These are phyloP conservation scores for Mesitornis unicolor DNA, from an alignment of 2,113 vertebrate species.

Conservation along the genomic window DNA sequence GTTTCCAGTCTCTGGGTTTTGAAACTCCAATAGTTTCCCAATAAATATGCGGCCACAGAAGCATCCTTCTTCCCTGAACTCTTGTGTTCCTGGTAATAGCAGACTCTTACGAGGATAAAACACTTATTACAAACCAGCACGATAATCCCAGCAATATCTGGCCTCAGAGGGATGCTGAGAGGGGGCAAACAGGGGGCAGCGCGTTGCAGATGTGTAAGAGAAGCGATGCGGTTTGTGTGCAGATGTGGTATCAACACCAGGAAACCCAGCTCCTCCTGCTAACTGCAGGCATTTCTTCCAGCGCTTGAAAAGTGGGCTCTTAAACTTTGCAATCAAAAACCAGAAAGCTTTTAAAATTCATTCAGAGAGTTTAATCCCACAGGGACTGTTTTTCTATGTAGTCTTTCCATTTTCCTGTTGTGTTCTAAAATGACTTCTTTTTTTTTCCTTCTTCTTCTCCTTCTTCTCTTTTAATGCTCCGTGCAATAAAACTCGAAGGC, in stretches of 20 bases:
- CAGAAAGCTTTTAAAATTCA: conserved; percentile 8
- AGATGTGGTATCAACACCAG: background rate
- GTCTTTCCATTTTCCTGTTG: conserved; percentile 26
- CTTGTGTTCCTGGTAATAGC: background rate
- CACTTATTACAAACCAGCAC: background rate
- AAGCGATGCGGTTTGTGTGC: background rate
- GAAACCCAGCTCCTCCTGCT: background rate
- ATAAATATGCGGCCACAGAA: background rate
- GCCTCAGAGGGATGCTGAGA: background rate
- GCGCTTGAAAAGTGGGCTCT: background rate
- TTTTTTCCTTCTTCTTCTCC: background rate
- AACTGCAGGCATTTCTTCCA: background rate
- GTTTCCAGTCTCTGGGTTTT: background rate
- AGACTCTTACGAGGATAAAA: background rate
- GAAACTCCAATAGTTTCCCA: background rate
- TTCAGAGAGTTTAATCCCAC: conserved; percentile 23
- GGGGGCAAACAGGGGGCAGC: background rate
- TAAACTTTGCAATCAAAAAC: background rate
- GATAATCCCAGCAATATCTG: background rate
- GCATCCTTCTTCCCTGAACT: background rate
- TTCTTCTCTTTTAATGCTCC: background rate
- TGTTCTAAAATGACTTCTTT: conserved; percentile 38
- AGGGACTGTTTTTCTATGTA: background rate
- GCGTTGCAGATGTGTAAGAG: background rate
- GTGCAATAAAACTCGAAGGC: conserved; percentile 26